Percentiles rank a stretch among this genome's conserved stretches.
phyloP scores from a whole-genome alignment of 1,140 invertebrate genomes.

The Panulirus ornatus region DNA sequence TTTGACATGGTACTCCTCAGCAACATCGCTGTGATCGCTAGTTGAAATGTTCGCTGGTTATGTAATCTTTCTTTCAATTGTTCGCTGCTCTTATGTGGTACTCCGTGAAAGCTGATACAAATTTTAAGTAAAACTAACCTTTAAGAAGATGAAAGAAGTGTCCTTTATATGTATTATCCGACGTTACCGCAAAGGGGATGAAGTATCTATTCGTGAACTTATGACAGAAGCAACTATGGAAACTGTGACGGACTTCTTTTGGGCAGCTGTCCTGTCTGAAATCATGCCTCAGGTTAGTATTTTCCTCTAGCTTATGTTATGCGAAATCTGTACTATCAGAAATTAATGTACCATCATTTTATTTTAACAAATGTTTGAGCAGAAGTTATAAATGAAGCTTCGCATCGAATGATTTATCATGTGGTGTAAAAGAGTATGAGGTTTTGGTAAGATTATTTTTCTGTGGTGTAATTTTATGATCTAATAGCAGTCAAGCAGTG shows the following conservation, averaged over 20 bases:
- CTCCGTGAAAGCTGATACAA: too few species aligned
- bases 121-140: too few species aligned
- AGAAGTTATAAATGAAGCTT: neutral
- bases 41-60: too few species aligned
- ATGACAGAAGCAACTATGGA: slow-evolving; percentile 68
- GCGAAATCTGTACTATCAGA: too few species aligned
- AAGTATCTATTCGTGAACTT: slow-evolving; percentile 46
- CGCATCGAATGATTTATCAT: neutral
- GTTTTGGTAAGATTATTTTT: neutral
- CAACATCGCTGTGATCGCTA: too few species aligned
- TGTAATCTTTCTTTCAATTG: too few species aligned
- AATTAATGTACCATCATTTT: neutral
- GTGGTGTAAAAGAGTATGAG: neutral
- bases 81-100: too few species aligned
- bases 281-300: slow-evolving; percentile 60
- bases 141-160: neutral
- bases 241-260: slow-evolving; percentile 56
- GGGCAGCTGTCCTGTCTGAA: slow-evolving; percentile 58
- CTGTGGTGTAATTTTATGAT: neutral
- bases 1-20: too few species aligned
- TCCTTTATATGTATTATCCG: slow-evolving; percentile 53
- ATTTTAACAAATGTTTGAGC: neutral
- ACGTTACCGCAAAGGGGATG: slow-evolving; percentile 48
- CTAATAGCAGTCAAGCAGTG: neutral
- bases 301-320: neutral